Base-by-base conservation (phyloP, 2,113 vertebrate species). In the Equus quagga region DNA sequence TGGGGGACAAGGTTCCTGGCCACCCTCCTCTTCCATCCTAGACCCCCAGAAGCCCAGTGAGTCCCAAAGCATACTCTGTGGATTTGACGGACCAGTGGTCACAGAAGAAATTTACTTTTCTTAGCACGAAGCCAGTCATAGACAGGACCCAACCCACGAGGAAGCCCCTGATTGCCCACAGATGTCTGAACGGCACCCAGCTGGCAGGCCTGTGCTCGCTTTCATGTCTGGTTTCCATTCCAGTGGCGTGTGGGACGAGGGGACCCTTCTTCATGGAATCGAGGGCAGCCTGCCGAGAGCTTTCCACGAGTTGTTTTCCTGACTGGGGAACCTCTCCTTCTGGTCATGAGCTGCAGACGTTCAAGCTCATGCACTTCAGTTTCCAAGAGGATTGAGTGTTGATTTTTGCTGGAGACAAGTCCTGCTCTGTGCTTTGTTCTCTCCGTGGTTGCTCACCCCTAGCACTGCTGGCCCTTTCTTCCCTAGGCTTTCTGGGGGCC, bases 131-230 rank as follows among this genome's bases (percentile, higher is more conserved):
- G 97, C 85, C 94, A 96, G 18, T 76, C 46, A 3, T 83, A 92
- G 97, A 8, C 3, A 44, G 65, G 24, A 80, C 95, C 94, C 90
- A 79, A 80, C 19, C 73, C 73, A 69, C 8, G 33, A 46, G 79
- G 73, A 96, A 31, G 51, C 79, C 64, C 94, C 93, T 96, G 92
- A 97, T 98, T 95, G 97, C n/a, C 75, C 56, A 14, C 97, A 98
- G 97, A 97, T 98, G 96, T 98, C 98, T 98, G 98, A 96, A 89
- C 28, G 19, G 64, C 78, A 73, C 91, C 89, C 97, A 98, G 89
- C 92, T 83, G 97, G 80, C 93, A 91, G 93, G 62, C 44, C 26
- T 28, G 3, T 0, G 8, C 91, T 75, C 62, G 12, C 65, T 96
- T 97, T 98, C 90, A 94, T 93, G 94, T 94, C 78, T 98, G 84